Percentiles rank a stretch among this genome's conserved stretches.
phyloP scores from a whole-genome alignment of 1,140 invertebrate genomes.

The Aphidius ervi region DNA sequence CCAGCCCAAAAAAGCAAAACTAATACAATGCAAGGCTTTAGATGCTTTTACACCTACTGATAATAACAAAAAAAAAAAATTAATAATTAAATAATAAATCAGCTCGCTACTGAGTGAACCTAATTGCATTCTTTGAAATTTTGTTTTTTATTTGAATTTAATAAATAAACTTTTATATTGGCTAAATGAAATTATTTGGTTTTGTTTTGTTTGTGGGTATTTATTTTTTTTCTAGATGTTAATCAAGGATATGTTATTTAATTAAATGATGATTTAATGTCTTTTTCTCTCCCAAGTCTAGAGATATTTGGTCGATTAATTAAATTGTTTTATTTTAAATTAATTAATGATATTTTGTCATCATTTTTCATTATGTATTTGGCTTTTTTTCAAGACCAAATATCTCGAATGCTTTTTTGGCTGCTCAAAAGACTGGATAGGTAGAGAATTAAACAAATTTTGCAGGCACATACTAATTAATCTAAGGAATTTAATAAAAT shows the following conservation, averaged over 20 bases:
- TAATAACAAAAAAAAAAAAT: no score
- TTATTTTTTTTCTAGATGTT: background rate
- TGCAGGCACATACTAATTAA: constrained; percentile 53
- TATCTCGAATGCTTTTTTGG: constrained; percentile 45
- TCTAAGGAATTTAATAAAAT: constrained; percentile 30
- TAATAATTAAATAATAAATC: constrained; percentile 26
- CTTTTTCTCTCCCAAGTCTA: no score
- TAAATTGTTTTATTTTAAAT: constrained; percentile 7
- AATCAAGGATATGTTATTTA: no score
- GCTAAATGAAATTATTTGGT: constrained; percentile 46
- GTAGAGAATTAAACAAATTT: constrained; percentile 48
- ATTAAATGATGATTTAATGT: no score
- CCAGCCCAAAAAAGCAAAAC: constrained; percentile 55
- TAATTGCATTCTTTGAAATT: constrained; percentile 46
- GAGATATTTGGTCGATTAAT: constrained; percentile 6
- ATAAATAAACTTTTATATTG: constrained; percentile 19
- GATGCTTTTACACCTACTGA: constrained; percentile 52
- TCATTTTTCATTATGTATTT: constrained; percentile 16
- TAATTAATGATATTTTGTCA: constrained; percentile 12
- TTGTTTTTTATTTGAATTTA: constrained; percentile 18
- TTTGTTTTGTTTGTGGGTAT: constrained; percentile 13
- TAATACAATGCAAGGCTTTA: constrained; percentile 55
- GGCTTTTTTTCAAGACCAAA: constrained; percentile 30
- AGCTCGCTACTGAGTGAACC: constrained; percentile 51
- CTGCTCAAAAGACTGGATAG: constrained; percentile 42